Evolutionary conservation across 2,113 vertebrate species (phyloP), one percentile per base, ranked within the genome.

Genomic region (Mesembrinibis cayennensis): DNA sequence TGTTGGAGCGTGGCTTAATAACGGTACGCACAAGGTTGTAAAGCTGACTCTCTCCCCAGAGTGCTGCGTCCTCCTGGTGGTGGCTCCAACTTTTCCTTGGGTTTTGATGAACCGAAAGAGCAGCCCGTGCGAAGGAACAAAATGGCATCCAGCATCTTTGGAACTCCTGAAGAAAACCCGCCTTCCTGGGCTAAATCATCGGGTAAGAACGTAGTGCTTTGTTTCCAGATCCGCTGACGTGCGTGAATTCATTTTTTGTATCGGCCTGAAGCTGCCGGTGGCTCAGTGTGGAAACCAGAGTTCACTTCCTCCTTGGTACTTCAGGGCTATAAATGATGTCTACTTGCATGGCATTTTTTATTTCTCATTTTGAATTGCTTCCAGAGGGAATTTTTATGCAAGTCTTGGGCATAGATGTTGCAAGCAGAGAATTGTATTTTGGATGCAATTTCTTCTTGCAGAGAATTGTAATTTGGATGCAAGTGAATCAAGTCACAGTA

Each of bases 91-190:
- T 99, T 99, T 94, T 98, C 98, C 17, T 95, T 99, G 87, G 99
- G 99, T 30, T 98, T 98, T 71, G 99, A 99, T 3, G 98, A 99
- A 82, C 99, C 99, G 32, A 82, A 98, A 98, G 98, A 98, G 65
- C 93, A 98, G 26, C 98, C 99, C 0, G 91, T 96, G 80, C 98
- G 99, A 93, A 99, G 98, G 98, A 98, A 99, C 97, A 99, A 99
- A 95, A 99, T 99, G 98, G 99, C 99, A 87, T 99, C 99, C 86
- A 99, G 97, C 94, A 99, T 99, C 97, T 99, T 99, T 73, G 99
- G 99, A 58, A 99, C 99, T 92, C 98, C 99, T 25, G 99, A 99
- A 91, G 99, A 99, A 89, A 98, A 98, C 45, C 98, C 98, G 29
- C 98, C 97, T 36, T 97, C 98, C 34, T 98, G 97, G 97, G 97